Conservation (phyloP, 2,797 vertebrate species). For the Gymnoscopelus microlampas region DNA sequence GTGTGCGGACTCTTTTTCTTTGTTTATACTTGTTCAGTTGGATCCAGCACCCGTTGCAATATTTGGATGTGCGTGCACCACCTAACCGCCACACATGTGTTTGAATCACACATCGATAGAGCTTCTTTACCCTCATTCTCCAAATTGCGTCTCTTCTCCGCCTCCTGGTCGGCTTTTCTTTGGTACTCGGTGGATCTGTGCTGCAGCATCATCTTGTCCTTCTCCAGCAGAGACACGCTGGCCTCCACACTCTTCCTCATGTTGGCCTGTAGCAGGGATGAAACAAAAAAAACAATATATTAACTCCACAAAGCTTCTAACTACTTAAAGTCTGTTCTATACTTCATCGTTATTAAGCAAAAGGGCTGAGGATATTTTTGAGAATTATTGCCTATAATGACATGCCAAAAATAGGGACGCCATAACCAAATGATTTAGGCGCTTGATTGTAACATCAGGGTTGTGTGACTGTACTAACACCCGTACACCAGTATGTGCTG, state of each 20-base stretch:
- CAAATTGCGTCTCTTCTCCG: slow-evolving; percentile 92
- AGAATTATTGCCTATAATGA: background rate
- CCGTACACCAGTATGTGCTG: too few relatives aligned
- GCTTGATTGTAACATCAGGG: background rate
- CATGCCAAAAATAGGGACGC: too few relatives aligned
- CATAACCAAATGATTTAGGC: background rate
- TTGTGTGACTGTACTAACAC: background rate
- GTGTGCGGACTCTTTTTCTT: too few relatives aligned
- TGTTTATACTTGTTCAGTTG: too few relatives aligned
- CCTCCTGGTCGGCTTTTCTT: slow-evolving; percentile 96
- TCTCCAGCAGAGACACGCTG: slow-evolving; percentile 90
- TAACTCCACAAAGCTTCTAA: background rate
- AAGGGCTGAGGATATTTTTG: too few relatives aligned
- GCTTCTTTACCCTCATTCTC: slow-evolving; percentile 93
- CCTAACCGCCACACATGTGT: slow-evolving; percentile 30
- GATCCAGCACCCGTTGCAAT: too few relatives aligned
- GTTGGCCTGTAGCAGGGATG: slow-evolving; percentile 71
- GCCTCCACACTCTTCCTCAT: slow-evolving; percentile 89
- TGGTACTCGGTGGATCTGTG: slow-evolving; percentile 94
- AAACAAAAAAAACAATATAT: slow-evolving; percentile 26
- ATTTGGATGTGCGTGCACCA: too few relatives aligned
- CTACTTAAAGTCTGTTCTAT: too few relatives aligned
- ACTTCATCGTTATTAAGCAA: too few relatives aligned
- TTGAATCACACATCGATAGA: slow-evolving; percentile 26
- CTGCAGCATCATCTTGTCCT: slow-evolving; percentile 94